phyloP scores from a whole-genome alignment of 1,140 invertebrate genomes.

The Drosophila tristis region DNA sequence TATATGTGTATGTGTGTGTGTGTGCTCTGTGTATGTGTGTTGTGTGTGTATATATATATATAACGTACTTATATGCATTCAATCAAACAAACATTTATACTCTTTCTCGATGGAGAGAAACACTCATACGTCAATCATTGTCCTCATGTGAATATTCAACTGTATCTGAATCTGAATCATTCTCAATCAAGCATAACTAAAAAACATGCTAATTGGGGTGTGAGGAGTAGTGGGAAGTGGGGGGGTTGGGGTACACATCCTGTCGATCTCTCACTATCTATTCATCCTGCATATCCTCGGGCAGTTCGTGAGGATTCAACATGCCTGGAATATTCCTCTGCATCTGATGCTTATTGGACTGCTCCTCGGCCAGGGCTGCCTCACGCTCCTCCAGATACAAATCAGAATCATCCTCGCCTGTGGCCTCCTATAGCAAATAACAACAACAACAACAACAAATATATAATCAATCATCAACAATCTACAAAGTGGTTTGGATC shows the following conservation, averaged over 20 bases:
- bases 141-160: not conserved
- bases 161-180: constrained; percentile 30
- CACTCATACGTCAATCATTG: constrained; percentile 70
- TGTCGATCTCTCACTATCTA: constrained; percentile 38
- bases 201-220: constrained; percentile 40
- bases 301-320: constrained; percentile 97
- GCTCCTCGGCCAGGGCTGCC: constrained; percentile 92
- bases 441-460: constrained; percentile 3
- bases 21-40: constrained; percentile 39
- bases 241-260: constrained; percentile 19
- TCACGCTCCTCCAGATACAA: constrained; percentile 98
- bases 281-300: constrained; percentile 98
- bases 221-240: not conserved
- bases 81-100: constrained; percentile 82
- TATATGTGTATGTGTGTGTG: constrained; percentile 38
- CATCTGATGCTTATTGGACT: constrained; percentile 96
- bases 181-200: constrained; percentile 67
- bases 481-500: not conserved
- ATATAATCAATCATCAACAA: not conserved
- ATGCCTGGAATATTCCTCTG: constrained; percentile 98
- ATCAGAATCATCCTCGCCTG: constrained; percentile 98
- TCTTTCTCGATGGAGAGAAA: constrained; percentile 71
- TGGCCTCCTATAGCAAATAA: constrained; percentile 91
- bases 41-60: constrained; percentile 70
- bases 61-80: constrained; percentile 81